A percentile compares a stretch with the other conserved stretches of the same genome.
phyloP scores from a whole-genome alignment of 1,140 invertebrate genomes.

The Drepana arcuata region DNA sequence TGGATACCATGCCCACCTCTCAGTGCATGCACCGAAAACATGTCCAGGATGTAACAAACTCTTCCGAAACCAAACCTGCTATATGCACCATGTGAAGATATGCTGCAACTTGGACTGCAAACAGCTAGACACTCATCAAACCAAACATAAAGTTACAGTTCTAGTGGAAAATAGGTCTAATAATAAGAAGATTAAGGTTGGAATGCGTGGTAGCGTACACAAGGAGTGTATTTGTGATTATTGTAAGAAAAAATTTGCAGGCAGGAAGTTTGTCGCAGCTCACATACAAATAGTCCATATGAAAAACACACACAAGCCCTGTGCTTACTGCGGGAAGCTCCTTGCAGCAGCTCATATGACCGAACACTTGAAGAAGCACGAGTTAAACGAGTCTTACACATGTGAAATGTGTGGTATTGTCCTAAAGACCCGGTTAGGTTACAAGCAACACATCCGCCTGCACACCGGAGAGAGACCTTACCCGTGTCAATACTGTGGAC shows the following conservation, averaged over 20 bases:
- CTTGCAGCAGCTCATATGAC: conserved; percentile 47
- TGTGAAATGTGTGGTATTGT: conserved; percentile 41
- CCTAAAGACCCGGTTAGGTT: conserved; percentile 38
- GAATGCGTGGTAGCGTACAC: conserved; percentile 29
- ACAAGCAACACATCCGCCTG: conserved; percentile 39
- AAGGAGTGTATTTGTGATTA: conserved; percentile 47
- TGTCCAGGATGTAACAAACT: conserved; percentile 42
- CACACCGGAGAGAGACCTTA: conserved; percentile 52
- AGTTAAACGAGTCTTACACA: conserved; percentile 21
- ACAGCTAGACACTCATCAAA: conserved; percentile 16
- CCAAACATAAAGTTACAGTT: conserved; percentile 24
- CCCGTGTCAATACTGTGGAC: conserved; percentile 36
- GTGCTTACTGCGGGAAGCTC: conserved; percentile 42
- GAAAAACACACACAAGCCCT: conserved; percentile 47
- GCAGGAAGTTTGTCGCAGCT: conserved; percentile 36
- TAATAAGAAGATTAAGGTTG: conserved; percentile 31
- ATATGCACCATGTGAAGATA: conserved; percentile 34
- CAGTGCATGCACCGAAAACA: conserved; percentile 28
- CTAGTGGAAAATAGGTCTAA: conserved; percentile 29
- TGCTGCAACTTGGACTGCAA: conserved; percentile 38
- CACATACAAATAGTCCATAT: conserved; percentile 55
- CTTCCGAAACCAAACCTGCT: conserved; percentile 45
- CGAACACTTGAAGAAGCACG: conserved; percentile 41
- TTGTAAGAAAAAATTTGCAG: conserved; percentile 41
- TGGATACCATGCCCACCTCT: conserved; percentile 33